phyloP scores from a whole-genome alignment of 2,888 invertebrate species.

The Ariolimax columbianus region DNA sequence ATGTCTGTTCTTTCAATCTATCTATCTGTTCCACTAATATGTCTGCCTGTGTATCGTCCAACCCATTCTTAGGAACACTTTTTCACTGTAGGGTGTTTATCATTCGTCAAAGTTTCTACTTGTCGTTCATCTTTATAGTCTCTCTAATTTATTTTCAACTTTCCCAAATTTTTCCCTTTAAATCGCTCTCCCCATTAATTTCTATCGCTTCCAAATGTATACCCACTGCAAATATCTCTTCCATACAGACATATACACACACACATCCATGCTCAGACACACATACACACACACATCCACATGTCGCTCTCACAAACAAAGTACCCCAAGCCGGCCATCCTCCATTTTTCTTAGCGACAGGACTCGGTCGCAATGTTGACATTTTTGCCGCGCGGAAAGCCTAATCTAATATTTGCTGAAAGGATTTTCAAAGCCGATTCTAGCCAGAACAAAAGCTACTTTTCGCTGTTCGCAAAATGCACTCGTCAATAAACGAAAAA shows the following conservation, averaged over 20 bases:
- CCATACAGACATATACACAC: background rate
- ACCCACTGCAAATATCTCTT: background rate
- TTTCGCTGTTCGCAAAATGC: constrained; percentile 38
- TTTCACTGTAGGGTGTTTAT: too few relatives aligned
- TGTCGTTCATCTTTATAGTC: background rate
- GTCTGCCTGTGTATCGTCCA: too few relatives aligned
- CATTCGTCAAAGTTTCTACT: background rate
- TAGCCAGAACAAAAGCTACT: constrained; percentile 43
- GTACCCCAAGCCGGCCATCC: constrained; percentile 21
- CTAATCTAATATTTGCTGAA: constrained; percentile 46
- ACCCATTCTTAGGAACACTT: too few relatives aligned
- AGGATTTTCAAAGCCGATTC: constrained; percentile 47
- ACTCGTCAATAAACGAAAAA: constrained; percentile 46
- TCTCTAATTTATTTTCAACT: background rate
- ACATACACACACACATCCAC: constrained; percentile 7
- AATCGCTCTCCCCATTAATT: constrained; percentile 1
- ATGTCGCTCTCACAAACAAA: constrained; percentile 19
- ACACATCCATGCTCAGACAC: background rate
- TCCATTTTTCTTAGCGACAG: constrained; percentile 35
- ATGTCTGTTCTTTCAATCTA: too few relatives aligned
- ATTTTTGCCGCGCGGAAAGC: constrained; percentile 43
- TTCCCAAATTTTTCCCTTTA: background rate
- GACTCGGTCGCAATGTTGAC: constrained; percentile 37
- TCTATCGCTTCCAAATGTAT: background rate
- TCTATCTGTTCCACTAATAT: constrained; percentile 27